Evolutionary conservation across 2,113 vertebrate genomes (phyloP).

Genomic region (Pycnonotus jocosus): DNA sequence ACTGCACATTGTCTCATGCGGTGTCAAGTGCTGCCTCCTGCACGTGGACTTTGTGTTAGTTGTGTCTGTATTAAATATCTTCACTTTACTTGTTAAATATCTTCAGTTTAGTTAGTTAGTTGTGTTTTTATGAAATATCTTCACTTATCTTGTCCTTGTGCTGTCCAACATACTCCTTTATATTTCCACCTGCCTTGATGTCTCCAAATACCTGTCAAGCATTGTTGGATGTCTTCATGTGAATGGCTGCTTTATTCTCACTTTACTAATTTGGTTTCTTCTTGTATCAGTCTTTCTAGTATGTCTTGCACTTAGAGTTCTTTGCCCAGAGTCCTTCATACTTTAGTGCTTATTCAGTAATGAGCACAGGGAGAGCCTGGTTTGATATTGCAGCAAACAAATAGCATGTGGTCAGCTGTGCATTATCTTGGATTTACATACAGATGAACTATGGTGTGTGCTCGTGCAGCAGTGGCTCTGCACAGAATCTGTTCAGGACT

Average conservation of each 20-base stretch:
- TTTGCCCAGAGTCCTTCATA: neutral
- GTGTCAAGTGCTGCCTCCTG: neutral
- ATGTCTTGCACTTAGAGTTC: neutral
- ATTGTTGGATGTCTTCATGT: neutral
- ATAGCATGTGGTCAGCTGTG: neutral
- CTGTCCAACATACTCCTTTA: neutral
- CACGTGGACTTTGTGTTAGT: neutral
- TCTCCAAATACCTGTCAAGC: neutral
- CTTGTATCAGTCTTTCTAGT: neutral
- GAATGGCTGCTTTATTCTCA: neutral
- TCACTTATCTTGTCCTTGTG: neutral
- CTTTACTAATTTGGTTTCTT: neutral
- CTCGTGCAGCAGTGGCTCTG: neutral
- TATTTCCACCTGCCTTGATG: neutral
- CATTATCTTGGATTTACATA: neutral
- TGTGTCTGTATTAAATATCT: neutral
- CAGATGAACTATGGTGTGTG: neutral
- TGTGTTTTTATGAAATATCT: neutral
- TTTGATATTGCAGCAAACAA: neutral
- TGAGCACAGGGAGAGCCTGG: neutral
- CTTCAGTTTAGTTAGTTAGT: neutral
- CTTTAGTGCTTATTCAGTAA: neutral
- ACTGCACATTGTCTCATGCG: neutral
- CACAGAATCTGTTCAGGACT: rapidly evolving
- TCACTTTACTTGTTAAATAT: neutral